Percentiles rank a stretch among this genome's conserved stretches.
Conservation (phyloP, 1,140 invertebrate genomes). For the Helicoverpa armigera region DNA sequence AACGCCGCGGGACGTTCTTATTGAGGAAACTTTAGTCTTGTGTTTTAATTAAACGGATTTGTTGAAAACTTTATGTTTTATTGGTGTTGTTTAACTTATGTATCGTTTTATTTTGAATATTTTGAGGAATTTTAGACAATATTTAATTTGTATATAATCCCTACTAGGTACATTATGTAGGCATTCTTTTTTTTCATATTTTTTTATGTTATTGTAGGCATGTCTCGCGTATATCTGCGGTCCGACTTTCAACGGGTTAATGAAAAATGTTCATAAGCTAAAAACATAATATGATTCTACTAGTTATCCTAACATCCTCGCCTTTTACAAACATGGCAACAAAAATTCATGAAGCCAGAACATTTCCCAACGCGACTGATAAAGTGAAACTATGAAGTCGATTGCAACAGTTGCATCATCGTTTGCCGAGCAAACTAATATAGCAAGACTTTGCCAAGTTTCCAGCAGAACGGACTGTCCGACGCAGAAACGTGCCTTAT, state of each 20-base stretch:
- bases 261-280: not conserved
- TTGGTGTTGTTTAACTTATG: slow-evolving; percentile 28
- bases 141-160: not conserved
- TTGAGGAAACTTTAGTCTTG: slow-evolving; percentile 24
- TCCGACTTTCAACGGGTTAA: too few species aligned
- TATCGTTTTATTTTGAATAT: slow-evolving; percentile 17
- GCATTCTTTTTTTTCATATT: too few species aligned
- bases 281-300: not conserved
- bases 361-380: not conserved
- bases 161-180: too few species aligned
- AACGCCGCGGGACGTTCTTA: slow-evolving; percentile 1
- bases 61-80: slow-evolving; percentile 31
- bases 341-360: not conserved
- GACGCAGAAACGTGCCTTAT: not conserved
- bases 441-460: slow-evolving; percentile 14
- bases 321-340: too few species aligned
- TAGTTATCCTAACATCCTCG: not conserved
- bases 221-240: too few species aligned
- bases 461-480: slow-evolving; percentile 15
- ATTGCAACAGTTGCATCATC: slow-evolving; percentile 12
- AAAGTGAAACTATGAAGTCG: not conserved
- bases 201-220: too few species aligned
- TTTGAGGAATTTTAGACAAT: not conserved
- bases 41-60: slow-evolving; percentile 39
- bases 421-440: slow-evolving; percentile 25